phyloP scores from a whole-genome alignment of 2,888 invertebrate species.

The Tetragonula carbonaria region DNA sequence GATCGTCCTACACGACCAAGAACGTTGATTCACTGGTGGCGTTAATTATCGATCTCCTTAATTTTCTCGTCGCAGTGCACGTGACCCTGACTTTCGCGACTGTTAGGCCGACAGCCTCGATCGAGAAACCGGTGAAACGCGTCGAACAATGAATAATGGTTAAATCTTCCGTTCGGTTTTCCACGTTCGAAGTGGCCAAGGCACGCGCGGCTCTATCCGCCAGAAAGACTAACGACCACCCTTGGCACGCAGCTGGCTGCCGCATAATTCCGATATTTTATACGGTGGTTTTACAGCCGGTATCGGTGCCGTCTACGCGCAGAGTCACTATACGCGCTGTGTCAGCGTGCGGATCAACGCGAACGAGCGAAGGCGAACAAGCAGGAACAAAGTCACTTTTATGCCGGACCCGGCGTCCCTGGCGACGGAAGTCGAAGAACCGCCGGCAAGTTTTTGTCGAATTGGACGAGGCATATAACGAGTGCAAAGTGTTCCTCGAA shows the following conservation, averaged over 20 bases:
- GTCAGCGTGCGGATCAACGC: slow-evolving; percentile 30
- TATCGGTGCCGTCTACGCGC: slow-evolving; percentile 31
- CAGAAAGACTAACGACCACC: slow-evolving; percentile 56
- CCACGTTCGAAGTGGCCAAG: slow-evolving; percentile 8
- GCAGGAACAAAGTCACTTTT: slow-evolving; percentile 50
- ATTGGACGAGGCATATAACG: slow-evolving; percentile 63
- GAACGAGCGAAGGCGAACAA: slow-evolving; percentile 34
- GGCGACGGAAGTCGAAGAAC: slow-evolving; percentile 71
- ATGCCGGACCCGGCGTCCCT: slow-evolving; percentile 44
- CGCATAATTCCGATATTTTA: slow-evolving; percentile 59
- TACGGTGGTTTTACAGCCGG: slow-evolving; percentile 50
- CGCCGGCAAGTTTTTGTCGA: slow-evolving; percentile 65
- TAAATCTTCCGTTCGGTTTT: neutral
- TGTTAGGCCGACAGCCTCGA: too few species aligned
- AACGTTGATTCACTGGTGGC: too few species aligned
- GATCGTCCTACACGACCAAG: too few species aligned
- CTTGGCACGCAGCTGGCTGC: slow-evolving; percentile 38
- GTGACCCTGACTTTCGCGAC: too few species aligned
- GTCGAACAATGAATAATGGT: neutral
- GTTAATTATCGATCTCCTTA: too few species aligned
- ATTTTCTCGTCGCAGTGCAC: too few species aligned
- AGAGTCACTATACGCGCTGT: neutral
- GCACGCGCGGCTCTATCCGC: slow-evolving; percentile 19
- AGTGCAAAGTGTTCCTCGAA: slow-evolving; percentile 69
- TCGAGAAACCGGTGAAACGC: neutral